Evolutionary conservation across 2,113 vertebrate species (phyloP).

Genomic region (Cyanoramphus novaezelandiae): DNA sequence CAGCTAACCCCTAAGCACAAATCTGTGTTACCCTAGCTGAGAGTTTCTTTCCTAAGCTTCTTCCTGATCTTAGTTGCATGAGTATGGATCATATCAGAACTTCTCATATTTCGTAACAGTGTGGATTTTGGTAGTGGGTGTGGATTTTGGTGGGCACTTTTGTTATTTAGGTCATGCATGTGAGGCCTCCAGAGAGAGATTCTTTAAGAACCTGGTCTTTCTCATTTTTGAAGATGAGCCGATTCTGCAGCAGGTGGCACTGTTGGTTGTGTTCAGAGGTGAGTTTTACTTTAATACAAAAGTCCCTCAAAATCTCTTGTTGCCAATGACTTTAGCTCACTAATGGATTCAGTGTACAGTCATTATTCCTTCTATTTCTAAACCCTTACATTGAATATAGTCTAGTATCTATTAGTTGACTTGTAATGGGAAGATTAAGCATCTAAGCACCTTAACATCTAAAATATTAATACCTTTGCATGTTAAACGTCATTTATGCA

Average conservation of each 20-base stretch:
- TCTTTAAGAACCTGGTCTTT: not conserved
- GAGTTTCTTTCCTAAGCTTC: not conserved
- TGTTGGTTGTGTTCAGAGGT: conserved; percentile 7
- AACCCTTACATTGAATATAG: not conserved
- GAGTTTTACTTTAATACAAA: not conserved
- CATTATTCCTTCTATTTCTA: not conserved
- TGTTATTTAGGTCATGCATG: not conserved
- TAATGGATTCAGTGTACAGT: not conserved
- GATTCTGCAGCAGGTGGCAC: conserved; percentile 28
- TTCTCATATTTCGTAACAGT: not conserved
- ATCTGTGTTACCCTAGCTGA: not conserved
- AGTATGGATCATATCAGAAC: not conserved
- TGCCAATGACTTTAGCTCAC: not conserved
- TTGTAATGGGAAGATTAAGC: not conserved
- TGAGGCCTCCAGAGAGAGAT: not conserved
- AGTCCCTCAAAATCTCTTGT: not conserved
- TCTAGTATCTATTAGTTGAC: not conserved
- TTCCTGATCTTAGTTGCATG: not conserved
- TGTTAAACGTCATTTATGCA: not conserved
- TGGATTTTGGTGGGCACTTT: not conserved
- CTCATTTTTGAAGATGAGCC: not conserved
- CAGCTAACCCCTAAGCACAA: not conserved
- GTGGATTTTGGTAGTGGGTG: not conserved
- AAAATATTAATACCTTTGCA: not conserved
- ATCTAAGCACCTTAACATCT: not conserved